Percentiles rank a stretch among this genome's conserved stretches.
Conservation (phyloP, 2,888 invertebrate species). For the Zootermopsis nevadensis region DNA sequence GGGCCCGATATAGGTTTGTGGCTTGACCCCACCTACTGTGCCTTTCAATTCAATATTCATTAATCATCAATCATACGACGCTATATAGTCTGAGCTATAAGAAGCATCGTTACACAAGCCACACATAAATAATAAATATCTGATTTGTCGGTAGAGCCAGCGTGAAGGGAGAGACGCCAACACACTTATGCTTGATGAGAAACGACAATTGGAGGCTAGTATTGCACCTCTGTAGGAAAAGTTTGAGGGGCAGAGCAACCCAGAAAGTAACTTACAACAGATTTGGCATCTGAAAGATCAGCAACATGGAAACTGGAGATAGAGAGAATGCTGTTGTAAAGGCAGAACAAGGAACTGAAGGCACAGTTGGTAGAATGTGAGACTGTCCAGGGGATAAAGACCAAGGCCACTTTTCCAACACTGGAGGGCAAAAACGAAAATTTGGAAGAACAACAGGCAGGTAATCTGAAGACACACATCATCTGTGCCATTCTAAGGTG, state of each 20-base stretch:
- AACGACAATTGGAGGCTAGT: conserved; percentile 93
- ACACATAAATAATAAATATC: no score
- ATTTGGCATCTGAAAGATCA: conserved; percentile 88
- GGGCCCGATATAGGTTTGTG: no score
- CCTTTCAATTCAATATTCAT: no score
- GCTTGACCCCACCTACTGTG: no score
- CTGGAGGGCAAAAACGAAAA: conserved; percentile 94
- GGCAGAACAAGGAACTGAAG: conserved; percentile 95
- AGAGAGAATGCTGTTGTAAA: conserved; percentile 86
- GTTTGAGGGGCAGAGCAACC: conserved; percentile 94
- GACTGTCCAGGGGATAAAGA: conserved; percentile 91
- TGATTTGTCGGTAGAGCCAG: no score
- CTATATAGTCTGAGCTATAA: no score
- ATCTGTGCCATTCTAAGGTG: no score
- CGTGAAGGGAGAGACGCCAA: no score
- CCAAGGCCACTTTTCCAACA: conserved; percentile 92
- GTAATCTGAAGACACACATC: no score
- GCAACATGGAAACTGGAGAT: conserved; percentile 94
- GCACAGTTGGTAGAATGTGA: conserved; percentile 95
- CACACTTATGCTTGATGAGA: conserved; percentile 91
- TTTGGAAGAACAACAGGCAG: conserved; percentile 95
- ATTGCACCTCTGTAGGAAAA: conserved; percentile 96
- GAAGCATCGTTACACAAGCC: no score
- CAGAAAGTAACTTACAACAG: conserved; percentile 88
- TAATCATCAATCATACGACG: no score